phyloP scores from a whole-genome alignment of 2,113 vertebrate genomes.

The Nasalis larvatus region DNA sequence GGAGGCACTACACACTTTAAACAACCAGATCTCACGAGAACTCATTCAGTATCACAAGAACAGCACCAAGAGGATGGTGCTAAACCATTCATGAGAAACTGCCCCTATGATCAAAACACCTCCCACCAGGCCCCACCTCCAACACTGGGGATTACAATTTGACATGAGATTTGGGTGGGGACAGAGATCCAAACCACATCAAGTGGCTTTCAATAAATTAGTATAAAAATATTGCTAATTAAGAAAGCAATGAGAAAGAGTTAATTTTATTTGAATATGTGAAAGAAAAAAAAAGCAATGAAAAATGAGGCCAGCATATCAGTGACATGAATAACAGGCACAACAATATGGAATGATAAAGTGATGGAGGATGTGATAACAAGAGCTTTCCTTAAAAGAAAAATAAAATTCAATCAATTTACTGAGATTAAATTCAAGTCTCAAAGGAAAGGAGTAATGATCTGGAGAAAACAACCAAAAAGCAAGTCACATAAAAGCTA shows the following conservation, averaged over 20 bases:
- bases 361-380: not conserved
- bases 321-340: not conserved
- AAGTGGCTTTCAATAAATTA: not conserved
- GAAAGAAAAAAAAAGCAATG: not conserved
- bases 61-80: too few relatives aligned
- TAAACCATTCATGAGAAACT: too few relatives aligned
- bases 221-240: not conserved
- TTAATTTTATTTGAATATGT: not conserved
- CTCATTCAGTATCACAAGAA: too few relatives aligned
- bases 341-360: not conserved
- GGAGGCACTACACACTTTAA: too few relatives aligned
- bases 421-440: constrained; percentile 4
- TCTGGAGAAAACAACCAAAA: not conserved
- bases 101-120: too few relatives aligned
- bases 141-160: too few relatives aligned
- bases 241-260: not conserved
- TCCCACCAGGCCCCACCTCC: too few relatives aligned
- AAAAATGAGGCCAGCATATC: not conserved
- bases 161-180: too few relatives aligned
- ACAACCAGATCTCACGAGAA: too few relatives aligned
- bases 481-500: not conserved
- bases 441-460: not conserved
- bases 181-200: too few relatives aligned
- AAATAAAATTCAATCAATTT: constrained; percentile 16
- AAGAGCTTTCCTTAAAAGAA: not conserved